Conservation (phyloP, 2,888 invertebrate species). For the Archips xylosteana region DNA sequence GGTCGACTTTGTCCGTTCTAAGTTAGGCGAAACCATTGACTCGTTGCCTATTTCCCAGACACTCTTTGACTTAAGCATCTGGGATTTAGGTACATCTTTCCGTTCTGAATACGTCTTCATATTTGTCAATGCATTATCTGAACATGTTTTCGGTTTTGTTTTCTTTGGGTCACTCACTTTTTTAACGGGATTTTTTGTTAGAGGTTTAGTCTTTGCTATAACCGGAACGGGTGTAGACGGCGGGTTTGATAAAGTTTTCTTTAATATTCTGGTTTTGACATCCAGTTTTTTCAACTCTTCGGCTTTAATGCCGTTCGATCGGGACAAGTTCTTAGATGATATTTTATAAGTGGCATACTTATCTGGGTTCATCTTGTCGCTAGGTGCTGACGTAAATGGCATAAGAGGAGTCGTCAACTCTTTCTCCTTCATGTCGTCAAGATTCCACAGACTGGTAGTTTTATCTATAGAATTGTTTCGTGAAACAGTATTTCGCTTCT, state of each 20-base stretch:
- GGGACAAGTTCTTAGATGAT: conserved; percentile 73
- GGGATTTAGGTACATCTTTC: conserved; percentile 70
- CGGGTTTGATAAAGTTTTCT: conserved; percentile 83
- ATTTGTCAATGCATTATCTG: conserved; percentile 75
- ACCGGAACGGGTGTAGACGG: conserved; percentile 82
- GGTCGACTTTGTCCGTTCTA: conserved; percentile 81
- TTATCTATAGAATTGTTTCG: conserved; percentile 82
- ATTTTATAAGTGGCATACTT: conserved; percentile 84
- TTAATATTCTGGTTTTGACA: conserved; percentile 83
- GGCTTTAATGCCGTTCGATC: conserved; percentile 72
- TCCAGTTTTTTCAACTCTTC: conserved; percentile 82
- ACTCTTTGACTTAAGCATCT: conserved; percentile 83
- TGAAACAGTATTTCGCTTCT: conserved; percentile 69
- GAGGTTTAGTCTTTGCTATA: conserved; percentile 74
- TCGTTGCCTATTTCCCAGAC: conserved; percentile 84
- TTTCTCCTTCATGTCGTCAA: conserved; percentile 84
- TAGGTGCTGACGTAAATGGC: conserved; percentile 66
- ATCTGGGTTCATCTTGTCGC: conserved; percentile 77
- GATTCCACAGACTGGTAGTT: conserved; percentile 86
- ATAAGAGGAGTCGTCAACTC: conserved; percentile 75
- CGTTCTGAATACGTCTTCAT: conserved; percentile 68
- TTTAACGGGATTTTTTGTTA: conserved; percentile 75
- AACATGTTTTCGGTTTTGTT: conserved; percentile 72
- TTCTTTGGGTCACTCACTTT: conserved; percentile 75
- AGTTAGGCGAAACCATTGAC: conserved; percentile 66